Conservation (phyloP, 2,113 vertebrate species). For the Xerus inauris region DNA sequence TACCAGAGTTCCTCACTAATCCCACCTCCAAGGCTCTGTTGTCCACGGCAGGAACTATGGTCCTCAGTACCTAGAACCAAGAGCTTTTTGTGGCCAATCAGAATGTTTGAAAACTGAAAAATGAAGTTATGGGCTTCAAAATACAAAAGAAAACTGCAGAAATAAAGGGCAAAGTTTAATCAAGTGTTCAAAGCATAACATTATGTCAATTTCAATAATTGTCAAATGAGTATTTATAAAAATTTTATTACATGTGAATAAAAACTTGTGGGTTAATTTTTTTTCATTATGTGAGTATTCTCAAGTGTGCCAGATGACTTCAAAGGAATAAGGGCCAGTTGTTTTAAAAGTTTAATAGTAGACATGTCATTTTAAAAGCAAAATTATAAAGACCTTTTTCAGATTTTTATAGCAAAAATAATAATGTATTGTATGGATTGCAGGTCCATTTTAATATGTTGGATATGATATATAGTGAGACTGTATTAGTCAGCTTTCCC, state of each 20-base stretch:
- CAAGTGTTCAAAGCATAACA: slow-evolving; percentile 39
- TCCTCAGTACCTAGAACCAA: neutral
- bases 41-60: neutral
- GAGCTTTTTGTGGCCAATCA: neutral
- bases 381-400: neutral
- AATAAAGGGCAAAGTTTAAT: slow-evolving; percentile 6
- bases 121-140: slow-evolving; percentile 1
- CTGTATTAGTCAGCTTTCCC: neutral
- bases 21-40: neutral
- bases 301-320: neutral
- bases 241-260: neutral
- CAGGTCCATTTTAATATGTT: neutral
- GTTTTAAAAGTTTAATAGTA: neutral
- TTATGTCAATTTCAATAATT: slow-evolving; percentile 26
- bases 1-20: neutral
- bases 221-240: slow-evolving; percentile 21
- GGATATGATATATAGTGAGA: neutral
- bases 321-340: neutral
- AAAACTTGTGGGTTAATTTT: neutral
- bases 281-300: neutral
- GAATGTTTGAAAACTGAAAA: slow-evolving; percentile 4
- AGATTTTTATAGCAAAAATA: slow-evolving; percentile 33
- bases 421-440: neutral
- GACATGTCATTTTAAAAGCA: slow-evolving; percentile 22
- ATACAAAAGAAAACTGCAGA: neutral